These are phyloP conservation scores for Simalia tracyae DNA, from an alignment of 2,797 vertebrate species.

Conservation along the genomic window DNA sequence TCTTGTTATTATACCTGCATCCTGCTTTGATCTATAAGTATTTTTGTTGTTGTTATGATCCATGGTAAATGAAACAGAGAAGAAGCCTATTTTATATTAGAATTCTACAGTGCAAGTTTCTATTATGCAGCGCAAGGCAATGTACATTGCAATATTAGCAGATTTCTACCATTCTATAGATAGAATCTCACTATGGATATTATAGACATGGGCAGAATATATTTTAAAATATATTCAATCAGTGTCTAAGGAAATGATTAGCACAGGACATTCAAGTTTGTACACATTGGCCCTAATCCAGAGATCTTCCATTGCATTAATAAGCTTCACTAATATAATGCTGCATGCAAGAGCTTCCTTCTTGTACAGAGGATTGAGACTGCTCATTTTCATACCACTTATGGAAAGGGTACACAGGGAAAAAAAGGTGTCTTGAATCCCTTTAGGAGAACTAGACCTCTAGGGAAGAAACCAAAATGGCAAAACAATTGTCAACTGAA, in stretches of 20 bases:
- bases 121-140: slow-evolving; percentile 11
- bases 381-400: neutral
- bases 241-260: neutral
- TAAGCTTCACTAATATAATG: neutral
- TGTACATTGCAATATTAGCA: neutral
- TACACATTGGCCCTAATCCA: neutral
- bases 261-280: neutral
- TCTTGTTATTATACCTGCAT: slow-evolving; percentile 15
- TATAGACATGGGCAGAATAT: neutral
- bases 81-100: slow-evolving; percentile 24
- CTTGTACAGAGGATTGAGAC: neutral
- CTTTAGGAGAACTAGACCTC: neutral
- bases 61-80: slow-evolving; percentile 15
- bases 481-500: neutral
- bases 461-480: too few species aligned
- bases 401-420: neutral
- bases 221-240: neutral
- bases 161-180: neutral
- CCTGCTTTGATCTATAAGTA: slow-evolving; percentile 13
- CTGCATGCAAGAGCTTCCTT: neutral
- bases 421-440: neutral
- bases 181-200: neutral
- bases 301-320: neutral
- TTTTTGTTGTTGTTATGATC: slow-evolving; percentile 12
- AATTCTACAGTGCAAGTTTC: neutral